Conservation (phyloP, 1,140 invertebrate species). For the Drosophila virilis region DNA sequence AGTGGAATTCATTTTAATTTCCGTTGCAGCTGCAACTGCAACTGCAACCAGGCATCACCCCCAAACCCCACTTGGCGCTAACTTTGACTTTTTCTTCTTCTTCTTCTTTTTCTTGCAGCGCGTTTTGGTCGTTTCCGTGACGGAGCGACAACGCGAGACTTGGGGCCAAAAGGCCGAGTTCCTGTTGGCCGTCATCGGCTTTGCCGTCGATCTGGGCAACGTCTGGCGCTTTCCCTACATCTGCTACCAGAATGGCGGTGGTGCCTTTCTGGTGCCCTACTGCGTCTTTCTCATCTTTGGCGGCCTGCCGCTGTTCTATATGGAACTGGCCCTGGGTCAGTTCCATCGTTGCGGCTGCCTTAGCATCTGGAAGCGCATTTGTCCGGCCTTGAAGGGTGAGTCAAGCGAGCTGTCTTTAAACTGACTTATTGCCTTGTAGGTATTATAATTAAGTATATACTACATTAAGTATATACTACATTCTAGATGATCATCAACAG, state of each 20-base stretch:
- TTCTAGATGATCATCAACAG: no score
- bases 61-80: neutral
- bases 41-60: neutral
- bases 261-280: constrained; percentile 97
- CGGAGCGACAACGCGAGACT: constrained; percentile 88
- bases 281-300: constrained; percentile 95
- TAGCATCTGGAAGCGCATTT: constrained; percentile 97
- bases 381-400: constrained; percentile 98
- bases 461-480: no score
- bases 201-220: constrained; percentile 93
- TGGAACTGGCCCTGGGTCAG: constrained; percentile 96
- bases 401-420: neutral
- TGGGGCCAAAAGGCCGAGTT: constrained; percentile 95
- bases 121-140: constrained; percentile 87
- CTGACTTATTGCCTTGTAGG: no score
- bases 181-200: constrained; percentile 93
- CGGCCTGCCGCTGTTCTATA: constrained; percentile 96
- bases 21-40: neutral
- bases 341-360: constrained; percentile 96
- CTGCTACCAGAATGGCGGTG: constrained; percentile 92
- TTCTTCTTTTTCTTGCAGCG: constrained; percentile 58
- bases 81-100: neutral
- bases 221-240: constrained; percentile 93
- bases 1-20: constrained; percentile 13
- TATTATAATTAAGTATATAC: no score